Percentiles rank a stretch among this genome's conserved stretches.
Evolutionary conservation across 2,888 invertebrate genomes (phyloP).

Genomic region (Ichneumon xanthorius): DNA sequence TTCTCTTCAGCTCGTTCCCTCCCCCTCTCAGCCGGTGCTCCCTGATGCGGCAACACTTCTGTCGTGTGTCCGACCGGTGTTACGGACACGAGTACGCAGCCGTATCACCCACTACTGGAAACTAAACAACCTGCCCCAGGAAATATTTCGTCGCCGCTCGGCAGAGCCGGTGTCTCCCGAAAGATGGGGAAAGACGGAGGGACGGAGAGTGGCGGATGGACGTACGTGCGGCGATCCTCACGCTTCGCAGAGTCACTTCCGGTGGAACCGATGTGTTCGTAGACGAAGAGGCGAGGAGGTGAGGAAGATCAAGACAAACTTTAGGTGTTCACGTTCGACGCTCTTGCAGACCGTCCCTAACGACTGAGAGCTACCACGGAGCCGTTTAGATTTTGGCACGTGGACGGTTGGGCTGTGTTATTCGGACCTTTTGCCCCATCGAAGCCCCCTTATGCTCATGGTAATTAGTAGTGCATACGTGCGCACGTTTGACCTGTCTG

Average conservation of each 20-base stretch:
- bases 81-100: neutral
- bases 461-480: constrained; percentile 73
- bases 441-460: constrained; percentile 66
- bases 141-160: constrained; percentile 57
- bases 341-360: constrained; percentile 28
- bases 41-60: constrained; percentile 22
- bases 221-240: constrained; percentile 34
- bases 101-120: constrained; percentile 31
- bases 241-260: constrained; percentile 54
- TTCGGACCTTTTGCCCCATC: constrained; percentile 12
- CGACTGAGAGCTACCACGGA: neutral
- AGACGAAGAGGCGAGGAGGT: constrained; percentile 10
- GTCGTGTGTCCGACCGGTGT: constrained; percentile 30
- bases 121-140: constrained; percentile 64
- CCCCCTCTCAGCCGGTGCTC: neutral
- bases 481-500: constrained; percentile 68
- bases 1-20: constrained; percentile 39
- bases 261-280: constrained; percentile 36
- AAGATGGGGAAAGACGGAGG: constrained; percentile 10
- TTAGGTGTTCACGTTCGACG: constrained; percentile 34
- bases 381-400: constrained; percentile 13
- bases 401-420: neutral
- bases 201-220: constrained; percentile 10
- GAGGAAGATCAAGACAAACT: constrained; percentile 39
- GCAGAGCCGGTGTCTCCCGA: constrained; percentile 3